Conservation (phyloP, 2,113 vertebrate species). For the Clarias gariepinus region DNA sequence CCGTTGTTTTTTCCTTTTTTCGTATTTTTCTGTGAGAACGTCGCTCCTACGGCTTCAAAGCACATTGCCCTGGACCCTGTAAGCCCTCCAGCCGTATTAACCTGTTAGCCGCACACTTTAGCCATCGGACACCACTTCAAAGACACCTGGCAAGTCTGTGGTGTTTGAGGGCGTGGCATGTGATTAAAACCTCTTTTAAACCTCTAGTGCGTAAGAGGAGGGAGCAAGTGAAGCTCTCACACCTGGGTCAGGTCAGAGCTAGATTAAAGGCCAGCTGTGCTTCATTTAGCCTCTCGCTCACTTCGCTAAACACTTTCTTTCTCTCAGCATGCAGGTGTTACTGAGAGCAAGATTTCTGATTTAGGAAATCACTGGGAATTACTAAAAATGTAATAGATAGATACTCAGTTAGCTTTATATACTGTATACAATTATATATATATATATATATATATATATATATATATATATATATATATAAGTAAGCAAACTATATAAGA, state of each 20-base stretch:
- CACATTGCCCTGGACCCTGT: neutral
- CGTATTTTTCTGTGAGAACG: slow-evolving; percentile 21
- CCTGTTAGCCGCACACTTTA: slow-evolving; percentile 12
- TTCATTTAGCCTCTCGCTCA: neutral
- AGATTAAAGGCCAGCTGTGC: slow-evolving; percentile 37
- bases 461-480: no score
- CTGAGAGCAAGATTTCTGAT: neutral
- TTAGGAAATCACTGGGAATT: neutral
- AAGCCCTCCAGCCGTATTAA: slow-evolving; percentile 9
- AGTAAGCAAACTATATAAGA: no score
- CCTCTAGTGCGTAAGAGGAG: neutral
- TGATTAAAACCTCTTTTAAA: slow-evolving; percentile 43
- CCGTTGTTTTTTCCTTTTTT: neutral
- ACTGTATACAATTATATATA: no score
- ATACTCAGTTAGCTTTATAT: no score
- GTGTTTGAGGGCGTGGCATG: slow-evolving; percentile 27
- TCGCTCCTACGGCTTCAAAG: slow-evolving; percentile 9
- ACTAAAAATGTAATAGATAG: no score
- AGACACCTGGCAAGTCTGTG: slow-evolving; percentile 46
- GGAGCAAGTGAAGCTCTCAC: slow-evolving; percentile 19
- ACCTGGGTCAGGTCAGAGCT: slow-evolving; percentile 12
- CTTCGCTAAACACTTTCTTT: neutral
- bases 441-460: no score
- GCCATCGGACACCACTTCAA: slow-evolving; percentile 57
- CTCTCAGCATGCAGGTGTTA: neutral